Percentiles rank a stretch among this genome's conserved stretches.
phyloP scores from a whole-genome alignment of 2,888 invertebrate genomes.

The Eupithecia dodoneata region DNA sequence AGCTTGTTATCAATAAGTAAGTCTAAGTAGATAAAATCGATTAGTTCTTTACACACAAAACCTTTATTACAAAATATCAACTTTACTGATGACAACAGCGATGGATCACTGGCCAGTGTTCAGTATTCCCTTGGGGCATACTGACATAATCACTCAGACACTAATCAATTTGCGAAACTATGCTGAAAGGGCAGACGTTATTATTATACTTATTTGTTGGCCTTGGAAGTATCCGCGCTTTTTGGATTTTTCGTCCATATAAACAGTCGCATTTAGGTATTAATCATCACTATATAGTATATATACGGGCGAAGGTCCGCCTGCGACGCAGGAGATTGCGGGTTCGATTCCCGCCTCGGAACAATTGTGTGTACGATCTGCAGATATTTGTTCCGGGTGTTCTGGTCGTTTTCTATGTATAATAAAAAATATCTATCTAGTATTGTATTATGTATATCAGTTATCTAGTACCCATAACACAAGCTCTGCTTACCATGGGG shows the following conservation, averaged over 20 bases:
- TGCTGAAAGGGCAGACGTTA: not conserved
- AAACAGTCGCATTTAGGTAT: no score
- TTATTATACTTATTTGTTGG: not conserved
- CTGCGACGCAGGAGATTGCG: conserved; percentile 11
- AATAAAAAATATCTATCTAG: no score
- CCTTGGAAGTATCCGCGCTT: not conserved
- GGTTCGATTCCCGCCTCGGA: conserved; percentile 10
- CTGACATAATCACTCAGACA: conserved; percentile 1
- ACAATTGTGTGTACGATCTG: not conserved
- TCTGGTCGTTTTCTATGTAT: not conserved
- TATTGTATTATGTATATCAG: no score
- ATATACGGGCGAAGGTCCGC: not conserved
- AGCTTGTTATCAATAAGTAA: no score
- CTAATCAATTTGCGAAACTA: not conserved
- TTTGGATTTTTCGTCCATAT: no score
- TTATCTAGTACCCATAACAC: no score
- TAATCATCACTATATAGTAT: no score
- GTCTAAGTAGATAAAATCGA: not conserved
- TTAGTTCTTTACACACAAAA: not conserved
- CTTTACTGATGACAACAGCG: not conserved
- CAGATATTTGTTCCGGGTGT: not conserved
- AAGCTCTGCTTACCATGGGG: no score
- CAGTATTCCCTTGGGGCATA: not conserved
- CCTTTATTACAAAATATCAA: not conserved
- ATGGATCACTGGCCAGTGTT: not conserved